A percentile compares a stretch with the other conserved stretches of the same genome.
Evolutionary conservation across 2,888 invertebrate species (phyloP).

Genomic region (Galerucella nymphaeae): DNA sequence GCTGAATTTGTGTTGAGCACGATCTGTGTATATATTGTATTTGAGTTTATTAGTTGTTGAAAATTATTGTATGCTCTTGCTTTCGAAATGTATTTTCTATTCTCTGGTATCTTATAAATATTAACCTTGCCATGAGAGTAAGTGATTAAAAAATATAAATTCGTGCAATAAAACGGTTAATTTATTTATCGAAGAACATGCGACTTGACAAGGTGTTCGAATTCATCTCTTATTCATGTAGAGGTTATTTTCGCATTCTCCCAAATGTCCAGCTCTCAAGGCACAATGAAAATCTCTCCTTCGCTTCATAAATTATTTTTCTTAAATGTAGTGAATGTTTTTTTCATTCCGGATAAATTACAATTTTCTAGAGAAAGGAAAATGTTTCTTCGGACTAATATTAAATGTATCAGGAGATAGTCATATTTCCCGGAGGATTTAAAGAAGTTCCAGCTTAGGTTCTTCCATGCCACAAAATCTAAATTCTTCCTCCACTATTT

Average conservation of each 20-base stretch:
- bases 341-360: conserved; percentile 9
- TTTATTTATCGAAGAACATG: not conserved
- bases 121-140: no score
- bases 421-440: no score
- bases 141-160: not conserved
- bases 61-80: conserved; percentile 21
- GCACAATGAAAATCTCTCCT: conserved; percentile 5
- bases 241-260: conserved; percentile 40
- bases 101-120: no score
- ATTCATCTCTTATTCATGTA: conserved; percentile 50
- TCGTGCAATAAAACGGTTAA: not conserved
- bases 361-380: conserved; percentile 1
- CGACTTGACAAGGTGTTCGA: conserved; percentile 1
- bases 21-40: conserved; percentile 4
- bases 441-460: no score
- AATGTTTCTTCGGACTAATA: not conserved
- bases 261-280: conserved; percentile 35
- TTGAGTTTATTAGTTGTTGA: conserved; percentile 14
- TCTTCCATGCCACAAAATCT: no score
- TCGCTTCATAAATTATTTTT: conserved; percentile 8
- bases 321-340: conserved; percentile 13
- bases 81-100: no score
- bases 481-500: no score
- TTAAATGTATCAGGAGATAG: no score
- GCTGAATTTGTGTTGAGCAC: conserved; percentile 13